Percentiles rank a stretch among this genome's conserved stretches.
These are phyloP conservation scores for Picus viridis DNA, from an alignment of 2,797 vertebrate species.

Conservation along the genomic window DNA sequence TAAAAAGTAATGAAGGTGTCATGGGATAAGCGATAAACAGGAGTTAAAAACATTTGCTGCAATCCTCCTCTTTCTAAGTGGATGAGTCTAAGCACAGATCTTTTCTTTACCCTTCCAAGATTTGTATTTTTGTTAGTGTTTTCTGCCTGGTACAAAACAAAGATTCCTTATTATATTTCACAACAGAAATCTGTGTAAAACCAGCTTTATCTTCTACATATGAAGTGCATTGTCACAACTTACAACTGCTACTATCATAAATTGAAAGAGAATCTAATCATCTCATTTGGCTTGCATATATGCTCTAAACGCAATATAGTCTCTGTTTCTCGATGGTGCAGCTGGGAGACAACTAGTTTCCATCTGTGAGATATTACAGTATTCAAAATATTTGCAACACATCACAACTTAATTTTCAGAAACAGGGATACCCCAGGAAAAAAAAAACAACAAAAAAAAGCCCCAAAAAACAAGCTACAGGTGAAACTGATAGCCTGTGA, in stretches of 20 bases:
- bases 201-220: background rate
- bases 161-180: background rate
- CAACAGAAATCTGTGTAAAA: background rate
- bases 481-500: background rate
- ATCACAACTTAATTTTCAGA: background rate
- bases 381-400: background rate
- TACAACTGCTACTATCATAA: background rate
- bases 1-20: rapidly evolving
- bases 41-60: background rate
- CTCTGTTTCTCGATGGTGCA: constrained; percentile 15
- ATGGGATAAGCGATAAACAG: background rate
- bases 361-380: background rate
- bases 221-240: background rate
- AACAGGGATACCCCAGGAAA: background rate
- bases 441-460: background rate
- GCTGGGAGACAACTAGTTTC: constrained; percentile 23
- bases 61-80: background rate
- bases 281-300: constrained; percentile 9
- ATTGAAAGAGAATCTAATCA: background rate
- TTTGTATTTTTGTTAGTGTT: background rate
- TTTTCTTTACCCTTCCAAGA: background rate
- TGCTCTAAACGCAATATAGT: background rate
- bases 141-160: background rate
- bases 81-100: background rate
- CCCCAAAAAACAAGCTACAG: background rate